phyloP scores from a whole-genome alignment of 92 coral and sea anemone species.

The Epizoanthus illoricatus region DNA sequence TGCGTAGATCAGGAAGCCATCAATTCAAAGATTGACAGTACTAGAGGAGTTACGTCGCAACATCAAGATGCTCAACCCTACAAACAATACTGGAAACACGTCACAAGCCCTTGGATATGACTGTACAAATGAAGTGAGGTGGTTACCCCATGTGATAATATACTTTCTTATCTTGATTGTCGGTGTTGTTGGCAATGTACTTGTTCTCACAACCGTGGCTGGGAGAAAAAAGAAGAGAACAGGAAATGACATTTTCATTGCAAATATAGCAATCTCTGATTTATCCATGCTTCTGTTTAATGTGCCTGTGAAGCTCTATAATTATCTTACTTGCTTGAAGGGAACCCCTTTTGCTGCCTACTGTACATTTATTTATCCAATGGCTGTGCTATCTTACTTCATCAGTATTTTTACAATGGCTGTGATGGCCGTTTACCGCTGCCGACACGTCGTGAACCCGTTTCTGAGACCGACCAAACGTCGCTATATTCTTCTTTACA shows the following conservation, averaged over 20 bases:
- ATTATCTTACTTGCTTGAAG: neutral
- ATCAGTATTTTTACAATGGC: slow-evolving; percentile 46
- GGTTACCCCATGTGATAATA: neutral
- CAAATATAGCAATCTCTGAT: slow-evolving; percentile 41
- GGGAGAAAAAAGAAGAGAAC: slow-evolving; percentile 30
- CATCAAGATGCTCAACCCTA: neutral
- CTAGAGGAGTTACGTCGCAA: too few relatives aligned
- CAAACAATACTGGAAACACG: neutral
- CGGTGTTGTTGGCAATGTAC: slow-evolving; percentile 16
- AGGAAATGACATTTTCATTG: slow-evolving; percentile 39
- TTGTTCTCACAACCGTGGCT: slow-evolving; percentile 29
- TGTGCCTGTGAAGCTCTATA: slow-evolving; percentile 6
- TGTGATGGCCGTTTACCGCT: slow-evolving; percentile 41
- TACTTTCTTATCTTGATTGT: neutral
- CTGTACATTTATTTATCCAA: slow-evolving; percentile 34
- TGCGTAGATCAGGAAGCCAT: too few relatives aligned
- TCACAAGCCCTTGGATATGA: neutral
- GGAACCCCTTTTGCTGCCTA: neutral
- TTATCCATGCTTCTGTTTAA: neutral
- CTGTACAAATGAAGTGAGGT: neutral
- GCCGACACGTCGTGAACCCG: slow-evolving; percentile 40
- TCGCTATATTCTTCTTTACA: slow-evolving; percentile 1
- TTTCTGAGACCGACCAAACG: slow-evolving; percentile 18
- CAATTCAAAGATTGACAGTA: too few relatives aligned
- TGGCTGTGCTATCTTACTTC: slow-evolving; percentile 20